A percentile compares a stretch with the other conserved stretches of the same genome.
Conservation (phyloP, 1,140 invertebrate species). For the Zaprionus taronus region DNA sequence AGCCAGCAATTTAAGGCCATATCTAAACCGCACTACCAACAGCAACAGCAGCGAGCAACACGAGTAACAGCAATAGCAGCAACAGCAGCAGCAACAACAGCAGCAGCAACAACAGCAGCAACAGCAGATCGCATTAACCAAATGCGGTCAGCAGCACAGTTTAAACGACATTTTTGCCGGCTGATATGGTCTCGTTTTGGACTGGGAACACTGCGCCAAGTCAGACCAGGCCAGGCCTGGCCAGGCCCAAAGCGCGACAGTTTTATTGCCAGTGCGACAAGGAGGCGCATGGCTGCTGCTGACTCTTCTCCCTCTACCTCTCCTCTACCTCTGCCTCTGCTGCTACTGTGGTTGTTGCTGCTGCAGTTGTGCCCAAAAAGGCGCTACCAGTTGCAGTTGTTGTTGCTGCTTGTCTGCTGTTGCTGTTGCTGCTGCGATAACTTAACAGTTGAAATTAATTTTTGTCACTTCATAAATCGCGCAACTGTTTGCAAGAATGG, state of each 20-base stretch:
- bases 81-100: slow-evolving; percentile 40
- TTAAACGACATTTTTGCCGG: slow-evolving; percentile 79
- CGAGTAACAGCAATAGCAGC: slow-evolving; percentile 18
- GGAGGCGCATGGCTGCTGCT: slow-evolving; percentile 49
- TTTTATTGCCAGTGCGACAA: slow-evolving; percentile 71
- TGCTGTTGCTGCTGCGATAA: slow-evolving; percentile 60
- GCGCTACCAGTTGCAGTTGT: slow-evolving; percentile 53
- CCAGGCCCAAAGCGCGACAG: slow-evolving; percentile 58
- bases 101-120: slow-evolving; percentile 44
- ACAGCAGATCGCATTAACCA: slow-evolving; percentile 74
- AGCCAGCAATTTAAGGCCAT: slow-evolving; percentile 68
- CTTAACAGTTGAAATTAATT: slow-evolving; percentile 84
- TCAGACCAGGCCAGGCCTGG: slow-evolving; percentile 11
- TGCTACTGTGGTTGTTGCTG: slow-evolving; percentile 44
- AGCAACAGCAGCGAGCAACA: slow-evolving; percentile 13
- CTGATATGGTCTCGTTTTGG: slow-evolving; percentile 75
- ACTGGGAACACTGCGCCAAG: slow-evolving; percentile 21
- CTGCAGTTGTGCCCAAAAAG: slow-evolving; percentile 68
- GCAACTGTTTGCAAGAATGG: slow-evolving; percentile 31
- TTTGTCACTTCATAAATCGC: slow-evolving; percentile 84
- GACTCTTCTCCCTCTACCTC: slow-evolving; percentile 9
- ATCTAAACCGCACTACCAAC: slow-evolving; percentile 47
- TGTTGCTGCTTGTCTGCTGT: slow-evolving; percentile 36
- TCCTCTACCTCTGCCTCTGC: slow-evolving; percentile 21
- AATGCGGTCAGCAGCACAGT: slow-evolving; percentile 80